Percentiles rank a stretch among this genome's conserved stretches.
phyloP scores from a whole-genome alignment of 2,888 invertebrate genomes.

The Phlogophora meticulosa region DNA sequence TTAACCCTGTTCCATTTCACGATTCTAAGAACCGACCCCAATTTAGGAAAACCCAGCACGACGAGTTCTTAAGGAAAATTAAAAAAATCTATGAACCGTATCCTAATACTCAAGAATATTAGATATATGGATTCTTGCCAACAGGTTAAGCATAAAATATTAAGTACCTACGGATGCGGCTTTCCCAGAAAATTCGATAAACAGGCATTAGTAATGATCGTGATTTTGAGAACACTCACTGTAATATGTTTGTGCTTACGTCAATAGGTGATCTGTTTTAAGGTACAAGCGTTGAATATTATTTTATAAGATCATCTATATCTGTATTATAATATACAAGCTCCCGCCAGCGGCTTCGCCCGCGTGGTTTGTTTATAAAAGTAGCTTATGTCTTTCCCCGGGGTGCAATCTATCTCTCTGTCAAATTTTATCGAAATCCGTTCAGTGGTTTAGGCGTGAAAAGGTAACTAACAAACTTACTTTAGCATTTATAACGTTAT shows the following conservation, averaged over 20 bases:
- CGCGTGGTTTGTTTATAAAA: too few species aligned
- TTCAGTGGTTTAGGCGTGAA: too few species aligned
- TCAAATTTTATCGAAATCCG: too few species aligned
- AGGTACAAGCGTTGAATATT: conserved; percentile 3
- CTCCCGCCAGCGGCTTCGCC: too few species aligned
- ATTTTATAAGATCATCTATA: conserved; percentile 7
- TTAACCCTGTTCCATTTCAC: neutral
- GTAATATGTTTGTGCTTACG: conserved; percentile 21
- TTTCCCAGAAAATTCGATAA: conserved; percentile 39
- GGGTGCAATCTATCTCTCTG: too few species aligned
- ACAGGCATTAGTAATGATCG: conserved; percentile 11
- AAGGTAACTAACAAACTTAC: too few species aligned
- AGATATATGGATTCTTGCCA: conserved; percentile 44
- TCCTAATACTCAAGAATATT: conserved; percentile 2
- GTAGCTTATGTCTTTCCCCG: too few species aligned
- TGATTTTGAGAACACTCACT: conserved; percentile 28
- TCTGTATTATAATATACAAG: too few species aligned
- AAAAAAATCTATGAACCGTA: conserved; percentile 10
- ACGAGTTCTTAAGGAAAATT: conserved; percentile 7
- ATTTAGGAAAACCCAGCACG: conserved; percentile 21
- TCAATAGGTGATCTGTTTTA: neutral
- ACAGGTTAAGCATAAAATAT: conserved; percentile 26
- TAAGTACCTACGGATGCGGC: conserved; percentile 21
- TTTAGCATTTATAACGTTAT: too few species aligned
- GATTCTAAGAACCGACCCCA: neutral